Evolutionary conservation across 2,113 vertebrate species (phyloP).

Genomic region (Ictidomys tridecemlineatus): DNA sequence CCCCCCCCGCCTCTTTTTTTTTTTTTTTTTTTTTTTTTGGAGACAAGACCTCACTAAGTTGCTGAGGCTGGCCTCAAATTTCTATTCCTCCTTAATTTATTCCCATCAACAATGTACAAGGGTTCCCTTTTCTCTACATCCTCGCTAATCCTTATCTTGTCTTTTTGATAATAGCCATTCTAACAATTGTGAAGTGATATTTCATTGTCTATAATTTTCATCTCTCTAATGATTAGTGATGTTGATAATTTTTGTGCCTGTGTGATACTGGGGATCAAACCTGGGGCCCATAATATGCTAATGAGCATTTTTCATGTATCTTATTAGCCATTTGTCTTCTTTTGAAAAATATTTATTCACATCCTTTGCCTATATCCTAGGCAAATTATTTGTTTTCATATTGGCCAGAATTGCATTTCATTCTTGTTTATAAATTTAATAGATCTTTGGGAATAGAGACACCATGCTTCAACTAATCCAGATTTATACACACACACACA

Average conservation of each 20-base stretch:
- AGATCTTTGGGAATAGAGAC: neutral
- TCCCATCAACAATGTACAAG: neutral
- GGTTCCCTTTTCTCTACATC: neutral
- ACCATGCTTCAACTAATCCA: neutral
- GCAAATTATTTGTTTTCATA: neutral
- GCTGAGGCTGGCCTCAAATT: neutral
- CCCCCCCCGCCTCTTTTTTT: no score
- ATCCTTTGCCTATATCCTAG: neutral
- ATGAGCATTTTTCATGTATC: neutral
- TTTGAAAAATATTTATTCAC: neutral
- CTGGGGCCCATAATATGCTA: neutral
- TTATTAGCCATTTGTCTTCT: neutral
- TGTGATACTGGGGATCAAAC: neutral
- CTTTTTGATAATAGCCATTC: neutral
- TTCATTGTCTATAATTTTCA: neutral
- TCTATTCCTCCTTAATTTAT: neutral
- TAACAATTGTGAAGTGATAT: neutral
- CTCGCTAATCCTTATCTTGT: neutral
- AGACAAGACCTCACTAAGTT: neutral
- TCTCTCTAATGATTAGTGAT: neutral
- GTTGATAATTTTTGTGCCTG: neutral
- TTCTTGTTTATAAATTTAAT: conserved; percentile 11
- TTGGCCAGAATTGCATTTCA: conserved; percentile 5
- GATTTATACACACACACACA: neutral
- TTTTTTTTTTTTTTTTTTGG: neutral